These are phyloP conservation scores for Phenganax subtilis DNA, from an alignment of 92 coral and sea anemone species.

Conservation along the genomic window DNA sequence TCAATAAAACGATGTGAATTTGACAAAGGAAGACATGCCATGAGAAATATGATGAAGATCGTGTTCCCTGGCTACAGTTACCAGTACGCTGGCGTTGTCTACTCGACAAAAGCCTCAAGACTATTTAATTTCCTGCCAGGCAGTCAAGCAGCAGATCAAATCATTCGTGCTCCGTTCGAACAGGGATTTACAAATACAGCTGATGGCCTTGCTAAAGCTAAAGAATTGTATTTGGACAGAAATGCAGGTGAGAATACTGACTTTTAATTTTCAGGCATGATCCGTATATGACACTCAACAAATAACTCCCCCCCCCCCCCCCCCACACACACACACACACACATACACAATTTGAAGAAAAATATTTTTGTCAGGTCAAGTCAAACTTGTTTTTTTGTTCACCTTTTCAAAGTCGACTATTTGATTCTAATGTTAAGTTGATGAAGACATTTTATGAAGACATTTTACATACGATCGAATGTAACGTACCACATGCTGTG, in stretches of 20 bases:
- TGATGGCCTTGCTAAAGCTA: background rate
- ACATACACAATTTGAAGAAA: no score
- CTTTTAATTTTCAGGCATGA: no score
- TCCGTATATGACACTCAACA: no score
- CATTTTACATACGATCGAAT: no score
- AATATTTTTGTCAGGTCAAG: no score
- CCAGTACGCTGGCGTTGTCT: background rate
- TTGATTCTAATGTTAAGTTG: no score
- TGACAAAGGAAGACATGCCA: background rate
- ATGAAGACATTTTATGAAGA: no score
- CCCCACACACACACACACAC: no score
- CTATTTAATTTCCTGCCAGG: background rate
- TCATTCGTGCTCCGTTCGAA: background rate
- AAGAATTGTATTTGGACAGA: background rate
- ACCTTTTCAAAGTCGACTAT: no score
- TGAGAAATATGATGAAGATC: background rate
- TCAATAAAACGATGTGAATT: background rate
- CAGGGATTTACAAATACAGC: background rate
- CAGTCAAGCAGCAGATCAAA: background rate
- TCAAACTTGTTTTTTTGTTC: no score
- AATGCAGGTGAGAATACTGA: background rate
- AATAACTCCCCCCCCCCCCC: no score
- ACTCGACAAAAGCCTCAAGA: background rate
- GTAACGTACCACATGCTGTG: no score
- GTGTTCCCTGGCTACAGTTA: conserved; percentile 18